Evolutionary conservation across 1,140 invertebrate genomes (phyloP).

Genomic region (Drosophila trapezifrons): DNA sequence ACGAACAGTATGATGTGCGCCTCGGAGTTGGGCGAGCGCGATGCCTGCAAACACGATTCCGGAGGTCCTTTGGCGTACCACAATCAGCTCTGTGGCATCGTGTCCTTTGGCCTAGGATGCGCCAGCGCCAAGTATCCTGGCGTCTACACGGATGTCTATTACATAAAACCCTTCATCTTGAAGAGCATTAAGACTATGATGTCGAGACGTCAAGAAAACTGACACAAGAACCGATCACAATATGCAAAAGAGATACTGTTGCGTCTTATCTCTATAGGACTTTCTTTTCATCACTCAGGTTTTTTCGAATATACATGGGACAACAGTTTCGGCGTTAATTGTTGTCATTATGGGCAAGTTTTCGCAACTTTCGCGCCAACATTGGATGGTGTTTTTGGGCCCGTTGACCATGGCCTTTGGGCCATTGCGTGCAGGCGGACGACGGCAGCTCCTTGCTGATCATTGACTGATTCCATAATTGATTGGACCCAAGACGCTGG

Average conservation of each 20-base stretch:
- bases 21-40: no score
- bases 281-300: constrained; percentile 2
- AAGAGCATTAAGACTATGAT: constrained; percentile 7
- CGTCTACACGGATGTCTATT: constrained; percentile 63
- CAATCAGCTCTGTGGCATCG: constrained; percentile 61
- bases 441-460: constrained; percentile 67
- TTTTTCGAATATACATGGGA: constrained; percentile 10
- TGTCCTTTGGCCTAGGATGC: constrained; percentile 71
- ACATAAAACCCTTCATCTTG: constrained; percentile 68
- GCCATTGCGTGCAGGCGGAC: constrained; percentile 61
- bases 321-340: constrained; percentile 54
- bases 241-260: background rate
- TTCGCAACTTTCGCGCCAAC: constrained; percentile 47
- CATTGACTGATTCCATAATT: constrained; percentile 78
- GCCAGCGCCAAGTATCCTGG: constrained; percentile 61
- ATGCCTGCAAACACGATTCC: no score
- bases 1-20: no score
- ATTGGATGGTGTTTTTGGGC: constrained; percentile 3
- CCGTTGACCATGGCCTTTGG: constrained; percentile 16
- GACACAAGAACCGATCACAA: background rate
- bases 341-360: constrained; percentile 66
- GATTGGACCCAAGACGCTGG: constrained; percentile 50
- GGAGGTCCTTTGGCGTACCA: constrained; percentile 58
- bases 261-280: background rate
- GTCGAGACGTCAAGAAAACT: no score